These are phyloP conservation scores for Sarcophaga carnaria DNA, from an alignment of 2,888 invertebrate species.

Conservation along the genomic window DNA sequence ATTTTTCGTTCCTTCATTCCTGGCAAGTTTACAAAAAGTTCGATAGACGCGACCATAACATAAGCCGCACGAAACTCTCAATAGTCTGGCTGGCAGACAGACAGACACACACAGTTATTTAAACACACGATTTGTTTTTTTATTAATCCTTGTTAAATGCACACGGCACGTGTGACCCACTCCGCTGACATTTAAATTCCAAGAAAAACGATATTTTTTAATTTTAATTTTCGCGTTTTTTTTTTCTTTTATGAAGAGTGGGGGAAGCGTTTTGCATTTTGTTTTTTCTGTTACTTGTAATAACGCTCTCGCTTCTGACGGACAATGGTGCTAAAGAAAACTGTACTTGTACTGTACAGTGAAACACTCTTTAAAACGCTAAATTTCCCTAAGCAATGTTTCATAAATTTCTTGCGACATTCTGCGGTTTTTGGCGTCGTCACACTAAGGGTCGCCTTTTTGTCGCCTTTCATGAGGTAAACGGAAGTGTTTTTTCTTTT, in stretches of 20 bases:
- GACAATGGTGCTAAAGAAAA: no score
- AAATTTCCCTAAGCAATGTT: conserved; percentile 8
- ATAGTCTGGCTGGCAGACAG: background rate
- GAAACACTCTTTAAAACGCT: no score
- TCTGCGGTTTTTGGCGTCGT: conserved; percentile 29
- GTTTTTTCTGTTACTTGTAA: no score
- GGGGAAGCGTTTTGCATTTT: no score
- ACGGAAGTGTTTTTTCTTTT: conserved; percentile 59
- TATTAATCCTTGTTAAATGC: conserved; percentile 62
- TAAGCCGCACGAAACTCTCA: background rate
- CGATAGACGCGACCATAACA: background rate
- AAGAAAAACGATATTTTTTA: conserved; percentile 30
- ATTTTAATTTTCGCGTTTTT: conserved; percentile 31
- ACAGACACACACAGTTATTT: background rate
- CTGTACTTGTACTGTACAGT: no score
- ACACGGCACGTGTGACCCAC: conserved; percentile 67
- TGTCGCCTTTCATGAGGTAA: conserved; percentile 17
- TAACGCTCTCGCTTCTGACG: no score
- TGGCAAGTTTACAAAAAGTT: background rate
- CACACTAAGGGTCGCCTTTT: conserved; percentile 13
- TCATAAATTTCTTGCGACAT: conserved; percentile 43
- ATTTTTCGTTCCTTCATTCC: conserved; percentile 19
- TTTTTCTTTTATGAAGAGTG: background rate
- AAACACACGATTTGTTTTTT: background rate
- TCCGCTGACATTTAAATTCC: conserved; percentile 40